Conservation (phyloP, 2,797 vertebrate genomes). For the Pampus argenteus region DNA sequence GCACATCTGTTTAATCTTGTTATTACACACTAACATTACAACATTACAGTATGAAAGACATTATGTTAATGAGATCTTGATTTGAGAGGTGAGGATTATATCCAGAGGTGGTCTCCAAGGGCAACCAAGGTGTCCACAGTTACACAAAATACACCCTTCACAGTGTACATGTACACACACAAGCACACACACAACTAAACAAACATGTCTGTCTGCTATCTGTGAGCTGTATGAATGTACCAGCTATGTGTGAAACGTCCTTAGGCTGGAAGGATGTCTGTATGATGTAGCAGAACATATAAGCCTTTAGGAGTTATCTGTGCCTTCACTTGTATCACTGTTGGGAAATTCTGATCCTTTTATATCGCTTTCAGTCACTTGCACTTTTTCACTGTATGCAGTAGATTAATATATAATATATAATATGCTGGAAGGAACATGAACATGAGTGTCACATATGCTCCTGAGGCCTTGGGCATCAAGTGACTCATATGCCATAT, state of each 20-base stretch:
- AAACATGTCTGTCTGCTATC: slow-evolving; percentile 27
- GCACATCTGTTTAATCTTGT: too few species aligned
- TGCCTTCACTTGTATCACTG: neutral
- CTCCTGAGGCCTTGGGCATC: neutral
- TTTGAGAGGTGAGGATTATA: slow-evolving; percentile 24
- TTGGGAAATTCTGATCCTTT: neutral
- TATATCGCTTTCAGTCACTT: slow-evolving; percentile 7
- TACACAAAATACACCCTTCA: neutral
- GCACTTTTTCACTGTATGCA: neutral
- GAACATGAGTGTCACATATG: slow-evolving; percentile 13
- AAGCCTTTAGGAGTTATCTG: neutral
- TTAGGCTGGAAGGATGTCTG: slow-evolving; percentile 14
- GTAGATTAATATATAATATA: neutral
- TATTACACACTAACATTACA: too few species aligned
- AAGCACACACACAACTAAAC: slow-evolving; percentile 7
- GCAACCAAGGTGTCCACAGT: slow-evolving; percentile 7
- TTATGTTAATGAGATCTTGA: slow-evolving; percentile 13
- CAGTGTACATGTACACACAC: neutral
- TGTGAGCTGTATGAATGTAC: slow-evolving; percentile 21
- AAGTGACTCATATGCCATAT: slow-evolving; percentile 24
- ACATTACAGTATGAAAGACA: neutral
- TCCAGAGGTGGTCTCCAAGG: slow-evolving; percentile 5
- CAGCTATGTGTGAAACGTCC: neutral
- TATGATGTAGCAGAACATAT: neutral
- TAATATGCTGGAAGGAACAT: neutral